These are phyloP conservation scores for Sarotherodon lohbergeri DNA, from an alignment of 2,113 vertebrate genomes.

Conservation along the genomic window DNA sequence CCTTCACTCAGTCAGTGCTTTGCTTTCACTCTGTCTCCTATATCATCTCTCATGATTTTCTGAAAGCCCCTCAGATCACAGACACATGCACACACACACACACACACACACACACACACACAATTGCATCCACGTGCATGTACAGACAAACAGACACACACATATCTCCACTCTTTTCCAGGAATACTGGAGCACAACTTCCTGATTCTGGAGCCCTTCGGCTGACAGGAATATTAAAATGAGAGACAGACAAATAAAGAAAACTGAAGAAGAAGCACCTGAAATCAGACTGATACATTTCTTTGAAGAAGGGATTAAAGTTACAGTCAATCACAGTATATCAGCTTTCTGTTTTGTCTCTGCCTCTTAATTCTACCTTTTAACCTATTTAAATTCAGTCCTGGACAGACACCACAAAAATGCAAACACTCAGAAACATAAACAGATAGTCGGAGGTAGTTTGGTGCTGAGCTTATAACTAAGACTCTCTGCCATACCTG, in stretches of 20 bases:
- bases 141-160: background rate
- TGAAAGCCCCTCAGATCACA: conserved; percentile 15
- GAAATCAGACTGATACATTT: background rate
- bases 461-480: background rate
- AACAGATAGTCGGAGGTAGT: background rate
- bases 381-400: background rate
- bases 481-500: conserved; percentile 4
- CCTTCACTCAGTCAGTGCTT: background rate
- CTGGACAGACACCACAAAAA: background rate
- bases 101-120: background rate
- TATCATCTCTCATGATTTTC: conserved; percentile 64
- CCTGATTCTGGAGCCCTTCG: conserved; percentile 49
- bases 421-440: background rate
- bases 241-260: background rate
- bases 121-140: background rate
- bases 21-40: background rate
- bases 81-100: background rate
- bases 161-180: conserved; percentile 28
- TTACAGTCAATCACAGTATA: background rate
- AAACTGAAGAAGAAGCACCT: background rate
- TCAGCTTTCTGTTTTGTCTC: background rate
- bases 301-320: background rate
- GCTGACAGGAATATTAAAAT: conserved; percentile 6
- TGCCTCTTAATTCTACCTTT: background rate
- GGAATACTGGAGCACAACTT: conserved; percentile 50